Percentiles rank a stretch among this genome's conserved stretches.
phyloP scores from a whole-genome alignment of 2,113 vertebrate genomes.

The Globicephala melas region DNA sequence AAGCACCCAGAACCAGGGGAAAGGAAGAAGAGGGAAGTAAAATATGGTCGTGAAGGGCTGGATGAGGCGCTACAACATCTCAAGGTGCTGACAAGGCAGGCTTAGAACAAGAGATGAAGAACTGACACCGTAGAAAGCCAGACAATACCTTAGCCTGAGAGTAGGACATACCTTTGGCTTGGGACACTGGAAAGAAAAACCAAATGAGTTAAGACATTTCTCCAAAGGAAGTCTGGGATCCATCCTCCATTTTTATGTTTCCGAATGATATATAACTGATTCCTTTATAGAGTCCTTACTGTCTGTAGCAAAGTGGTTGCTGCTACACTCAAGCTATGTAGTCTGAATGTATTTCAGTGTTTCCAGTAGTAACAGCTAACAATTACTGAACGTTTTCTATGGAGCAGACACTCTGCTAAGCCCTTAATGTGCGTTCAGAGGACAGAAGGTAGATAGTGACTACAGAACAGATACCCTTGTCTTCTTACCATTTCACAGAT shows the following conservation, averaged over 20 bases:
- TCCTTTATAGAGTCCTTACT: not conserved
- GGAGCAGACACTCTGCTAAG: not conserved
- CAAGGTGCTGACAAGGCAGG: not conserved
- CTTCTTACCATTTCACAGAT: not conserved
- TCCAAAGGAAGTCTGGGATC: not conserved
- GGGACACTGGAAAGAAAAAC: not conserved
- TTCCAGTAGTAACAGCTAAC: not conserved
- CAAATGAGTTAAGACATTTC: not conserved
- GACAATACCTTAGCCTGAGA: not conserved
- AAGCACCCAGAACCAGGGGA: not conserved
- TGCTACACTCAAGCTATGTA: not conserved
- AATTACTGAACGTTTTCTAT: not conserved
- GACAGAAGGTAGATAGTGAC: not conserved
- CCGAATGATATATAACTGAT: not conserved
- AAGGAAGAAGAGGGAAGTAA: not conserved
- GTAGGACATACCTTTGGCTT: not conserved
- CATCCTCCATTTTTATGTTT: not conserved
- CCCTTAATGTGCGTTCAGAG: not conserved
- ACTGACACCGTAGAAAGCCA: not conserved
- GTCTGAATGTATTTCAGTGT: not conserved
- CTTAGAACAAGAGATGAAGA: not conserved
- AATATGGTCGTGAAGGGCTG: not conserved
- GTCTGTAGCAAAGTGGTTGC: not conserved
- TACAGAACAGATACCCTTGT: not conserved
- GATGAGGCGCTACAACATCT: not conserved